Evolutionary conservation across 2,113 vertebrate species (phyloP).

Genomic region (Fregetta grallaria): DNA sequence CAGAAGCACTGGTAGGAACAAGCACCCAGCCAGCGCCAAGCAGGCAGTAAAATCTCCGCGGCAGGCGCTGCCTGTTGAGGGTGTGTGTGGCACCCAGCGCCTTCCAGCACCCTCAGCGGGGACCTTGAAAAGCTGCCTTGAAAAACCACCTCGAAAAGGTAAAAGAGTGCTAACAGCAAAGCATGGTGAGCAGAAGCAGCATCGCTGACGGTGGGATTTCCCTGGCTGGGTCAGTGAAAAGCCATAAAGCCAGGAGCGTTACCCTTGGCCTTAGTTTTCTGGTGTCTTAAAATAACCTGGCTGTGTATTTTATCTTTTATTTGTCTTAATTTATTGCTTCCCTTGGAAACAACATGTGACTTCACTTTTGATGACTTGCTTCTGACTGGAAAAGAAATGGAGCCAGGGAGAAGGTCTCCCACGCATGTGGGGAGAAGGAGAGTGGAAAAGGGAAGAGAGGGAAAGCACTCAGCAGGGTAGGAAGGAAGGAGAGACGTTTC

Average conservation of each 20-base stretch:
- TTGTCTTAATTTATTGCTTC: conserved; percentile 1
- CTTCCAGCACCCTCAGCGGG: not conserved
- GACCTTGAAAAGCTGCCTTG: not conserved
- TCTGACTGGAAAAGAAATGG: not conserved
- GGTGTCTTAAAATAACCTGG: not conserved
- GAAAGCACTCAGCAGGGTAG: not conserved
- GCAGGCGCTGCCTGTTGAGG: not conserved
- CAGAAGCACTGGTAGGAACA: not conserved
- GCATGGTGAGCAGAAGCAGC: not conserved
- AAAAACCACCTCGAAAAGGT: not conserved
- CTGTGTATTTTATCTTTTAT: not conserved
- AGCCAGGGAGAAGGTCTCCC: not conserved
- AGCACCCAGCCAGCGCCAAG: not conserved
- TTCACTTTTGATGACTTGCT: not conserved
- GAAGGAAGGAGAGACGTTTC: not conserved
- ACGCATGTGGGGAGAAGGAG: not conserved
- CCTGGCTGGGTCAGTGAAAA: not conserved
- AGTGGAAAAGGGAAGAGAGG: not conserved
- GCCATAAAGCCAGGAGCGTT: not conserved
- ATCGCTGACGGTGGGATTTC: not conserved
- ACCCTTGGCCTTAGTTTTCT: not conserved
- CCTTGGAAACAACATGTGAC: not conserved
- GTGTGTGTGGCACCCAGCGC: not conserved
- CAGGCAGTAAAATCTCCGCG: too few species aligned
- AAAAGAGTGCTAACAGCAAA: not conserved